Evolutionary conservation across 2,888 invertebrate species (phyloP), one percentile per base, ranked within the genome.

Genomic region (Pediacus dermestoides): DNA sequence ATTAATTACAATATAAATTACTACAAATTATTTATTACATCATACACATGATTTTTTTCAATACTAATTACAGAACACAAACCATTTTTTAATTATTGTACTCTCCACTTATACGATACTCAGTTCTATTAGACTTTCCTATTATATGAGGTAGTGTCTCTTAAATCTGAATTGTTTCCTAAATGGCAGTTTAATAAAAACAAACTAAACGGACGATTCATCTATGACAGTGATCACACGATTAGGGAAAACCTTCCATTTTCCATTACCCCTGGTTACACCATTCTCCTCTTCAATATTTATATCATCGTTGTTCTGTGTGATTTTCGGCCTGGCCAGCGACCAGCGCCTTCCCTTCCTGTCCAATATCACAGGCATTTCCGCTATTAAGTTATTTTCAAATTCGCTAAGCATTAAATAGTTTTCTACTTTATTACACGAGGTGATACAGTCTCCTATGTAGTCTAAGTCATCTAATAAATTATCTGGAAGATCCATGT

Each of bases 391-490:
- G 66, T 88, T 88, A 71, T 88, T 88, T 66, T 88, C 88, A 67
- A 86, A 88, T 67, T 88, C 88, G 58, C 86, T 86, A 48, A 88
- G 75, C 86, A 88, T 87, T 57, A 88, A 72, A 66, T 86, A 88
- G 71, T 88, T 87, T 67, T 88, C 88, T 48, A 88, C 82, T 76
- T 87, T 87, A 72, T 87, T 86, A 70, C 87, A 88, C 46, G 86
- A 86, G 52, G 87, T 87, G 66, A 88, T 87, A 67, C 86, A 86
- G 66, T 87, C 86, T 37, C 85, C 85, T 46, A 84, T 84, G 62
- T 85, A 85, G 62, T 86, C 85, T 50, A 87, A 71, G 58, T 86
- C 86, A 42, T 87, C 86, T 16, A 87, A 73, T 37, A 87, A 68
- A 63, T 86, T 85, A 58, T 88, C 87, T 11, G 87, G 87, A 28